Evolutionary conservation across 2,888 invertebrate genomes (phyloP).

Genomic region (Scaptodrosophila latifasciaeformis): DNA sequence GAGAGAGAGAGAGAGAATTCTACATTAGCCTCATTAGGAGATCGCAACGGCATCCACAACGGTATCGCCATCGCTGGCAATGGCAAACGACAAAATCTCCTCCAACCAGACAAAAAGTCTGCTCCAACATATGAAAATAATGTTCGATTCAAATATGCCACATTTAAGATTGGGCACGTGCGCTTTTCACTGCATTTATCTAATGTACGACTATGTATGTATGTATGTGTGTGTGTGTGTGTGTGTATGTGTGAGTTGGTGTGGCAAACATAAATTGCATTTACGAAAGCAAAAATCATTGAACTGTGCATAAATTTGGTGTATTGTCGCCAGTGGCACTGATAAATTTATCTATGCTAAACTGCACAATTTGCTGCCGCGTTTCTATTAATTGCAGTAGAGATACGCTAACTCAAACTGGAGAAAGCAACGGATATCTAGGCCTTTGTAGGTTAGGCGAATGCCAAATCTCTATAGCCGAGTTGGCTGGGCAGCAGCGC

Average conservation of each 20-base stretch:
- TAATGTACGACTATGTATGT: neutral
- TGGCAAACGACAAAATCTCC: conserved; percentile 21
- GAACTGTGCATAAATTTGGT: conserved; percentile 26
- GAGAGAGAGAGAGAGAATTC: conserved; percentile 26
- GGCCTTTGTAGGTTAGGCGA: too few relatives aligned
- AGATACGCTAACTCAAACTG: too few relatives aligned
- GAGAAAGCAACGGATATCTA: too few relatives aligned
- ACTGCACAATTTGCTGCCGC: too few relatives aligned
- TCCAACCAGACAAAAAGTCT: conserved; percentile 8
- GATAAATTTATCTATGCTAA: conserved; percentile 25
- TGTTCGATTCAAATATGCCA: conserved; percentile 49
- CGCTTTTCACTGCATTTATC: neutral
- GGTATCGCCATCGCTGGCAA: conserved; percentile 27
- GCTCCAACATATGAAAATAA: conserved; percentile 34
- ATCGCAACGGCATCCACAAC: too few relatives aligned
- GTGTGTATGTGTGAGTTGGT: neutral
- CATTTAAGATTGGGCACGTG: conserved; percentile 55
- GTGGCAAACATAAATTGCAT: conserved; percentile 38
- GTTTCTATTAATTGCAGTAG: too few relatives aligned
- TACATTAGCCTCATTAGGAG: conserved; percentile 54
- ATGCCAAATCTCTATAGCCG: too few relatives aligned
- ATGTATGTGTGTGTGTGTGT: neutral
- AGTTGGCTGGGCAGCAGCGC: too few relatives aligned
- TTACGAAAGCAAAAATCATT: conserved; percentile 28
- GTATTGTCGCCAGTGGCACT: conserved; percentile 12